Conservation (phyloP, 2,797 vertebrate genomes). For the Coluber constrictor region DNA sequence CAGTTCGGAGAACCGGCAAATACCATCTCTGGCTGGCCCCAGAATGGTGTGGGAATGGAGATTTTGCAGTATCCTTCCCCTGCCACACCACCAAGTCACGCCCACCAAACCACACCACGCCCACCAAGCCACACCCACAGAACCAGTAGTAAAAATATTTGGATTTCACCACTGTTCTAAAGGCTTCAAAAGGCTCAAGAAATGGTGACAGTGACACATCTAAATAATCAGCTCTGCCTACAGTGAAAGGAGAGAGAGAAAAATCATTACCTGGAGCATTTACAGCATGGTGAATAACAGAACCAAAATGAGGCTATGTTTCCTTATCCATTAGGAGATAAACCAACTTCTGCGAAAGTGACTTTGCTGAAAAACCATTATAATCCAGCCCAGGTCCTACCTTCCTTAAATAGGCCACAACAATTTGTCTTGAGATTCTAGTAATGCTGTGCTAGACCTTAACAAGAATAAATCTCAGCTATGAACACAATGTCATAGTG, state of each 20-base stretch:
- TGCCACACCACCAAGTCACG: too few relatives aligned
- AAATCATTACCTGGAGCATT: neutral
- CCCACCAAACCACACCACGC: too few relatives aligned
- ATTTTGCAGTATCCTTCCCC: too few relatives aligned
- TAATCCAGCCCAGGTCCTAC: neutral
- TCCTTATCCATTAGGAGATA: neutral
- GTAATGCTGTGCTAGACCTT: neutral
- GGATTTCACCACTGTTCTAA: neutral
- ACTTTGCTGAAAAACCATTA: neutral
- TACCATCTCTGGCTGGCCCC: too few relatives aligned
- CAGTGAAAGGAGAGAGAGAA: neutral
- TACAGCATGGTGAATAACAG: neutral
- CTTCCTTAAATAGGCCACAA: neutral
- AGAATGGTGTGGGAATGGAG: too few relatives aligned
- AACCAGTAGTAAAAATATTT: too few relatives aligned
- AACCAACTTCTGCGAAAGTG: neutral
- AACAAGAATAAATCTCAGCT: neutral
- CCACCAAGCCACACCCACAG: too few relatives aligned
- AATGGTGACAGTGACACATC: neutral
- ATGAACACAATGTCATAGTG: neutral
- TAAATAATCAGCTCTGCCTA: neutral
- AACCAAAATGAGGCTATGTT: neutral
- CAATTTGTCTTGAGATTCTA: neutral
- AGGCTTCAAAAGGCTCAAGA: neutral
- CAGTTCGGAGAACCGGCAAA: too few relatives aligned